A percentile compares a stretch with the other conserved stretches of the same genome.
Evolutionary conservation across 2,797 vertebrate genomes (phyloP).

Genomic region (Spinus olivaceus): DNA sequence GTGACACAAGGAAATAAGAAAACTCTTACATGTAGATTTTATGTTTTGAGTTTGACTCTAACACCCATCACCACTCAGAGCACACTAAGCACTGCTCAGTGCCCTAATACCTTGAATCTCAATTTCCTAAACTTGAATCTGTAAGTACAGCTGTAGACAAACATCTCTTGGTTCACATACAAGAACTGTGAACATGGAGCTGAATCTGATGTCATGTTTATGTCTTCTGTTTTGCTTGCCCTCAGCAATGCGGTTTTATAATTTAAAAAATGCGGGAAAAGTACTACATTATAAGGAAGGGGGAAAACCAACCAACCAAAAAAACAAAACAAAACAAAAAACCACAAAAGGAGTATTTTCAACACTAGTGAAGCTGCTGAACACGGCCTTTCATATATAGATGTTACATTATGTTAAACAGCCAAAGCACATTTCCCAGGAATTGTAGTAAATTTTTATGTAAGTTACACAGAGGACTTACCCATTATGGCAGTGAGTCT

Average conservation of each 20-base stretch:
- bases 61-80: not conserved
- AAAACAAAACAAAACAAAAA: not conserved
- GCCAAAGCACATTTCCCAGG: not conserved
- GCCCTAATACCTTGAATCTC: not conserved
- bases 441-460: not conserved
- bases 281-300: not conserved
- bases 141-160: not conserved
- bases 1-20: not conserved
- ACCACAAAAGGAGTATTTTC: not conserved
- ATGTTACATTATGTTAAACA: not conserved
- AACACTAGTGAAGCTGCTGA: not conserved
- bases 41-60: not conserved
- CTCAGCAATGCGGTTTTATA: not conserved
- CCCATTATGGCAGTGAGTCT: slow-evolving; percentile 86
- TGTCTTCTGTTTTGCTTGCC: not conserved
- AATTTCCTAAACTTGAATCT: not conserved
- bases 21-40: not conserved
- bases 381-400: not conserved
- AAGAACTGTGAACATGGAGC: not conserved
- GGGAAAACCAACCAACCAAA: not conserved
- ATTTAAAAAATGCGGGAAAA: not conserved
- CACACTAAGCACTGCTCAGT: not conserved
- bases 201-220: not conserved
- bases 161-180: not conserved
- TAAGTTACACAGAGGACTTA: slow-evolving; percentile 65